Percentiles rank a stretch among this genome's conserved stretches.
Evolutionary conservation across 2,888 invertebrate genomes (phyloP).

Genomic region (Bhutanitis thaidina): DNA sequence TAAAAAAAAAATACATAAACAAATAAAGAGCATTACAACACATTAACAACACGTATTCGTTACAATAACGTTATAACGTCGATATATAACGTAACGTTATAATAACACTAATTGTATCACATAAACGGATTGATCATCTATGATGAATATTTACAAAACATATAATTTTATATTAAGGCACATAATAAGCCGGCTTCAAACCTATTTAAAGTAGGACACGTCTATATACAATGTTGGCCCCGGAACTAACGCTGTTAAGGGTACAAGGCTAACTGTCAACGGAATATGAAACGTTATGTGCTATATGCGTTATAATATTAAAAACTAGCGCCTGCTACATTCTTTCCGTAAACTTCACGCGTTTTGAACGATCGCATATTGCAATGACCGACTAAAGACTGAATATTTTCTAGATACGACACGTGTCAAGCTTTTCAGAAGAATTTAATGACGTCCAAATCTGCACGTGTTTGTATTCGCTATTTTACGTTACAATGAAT

Average conservation of each 20-base stretch:
- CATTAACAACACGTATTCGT: conserved; percentile 42
- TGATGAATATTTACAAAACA: conserved; percentile 65
- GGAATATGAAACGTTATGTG: neutral
- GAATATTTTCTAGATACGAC: no score
- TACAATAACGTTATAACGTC: no score
- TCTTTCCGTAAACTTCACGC: conserved; percentile 54
- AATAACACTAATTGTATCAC: conserved; percentile 41
- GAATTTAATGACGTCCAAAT: no score
- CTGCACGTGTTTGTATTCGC: no score
- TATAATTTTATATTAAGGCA: conserved; percentile 53
- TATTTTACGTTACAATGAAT: no score
- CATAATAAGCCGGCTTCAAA: conserved; percentile 61
- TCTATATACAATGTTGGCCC: conserved; percentile 63
- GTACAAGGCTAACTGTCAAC: neutral
- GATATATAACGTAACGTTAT: no score
- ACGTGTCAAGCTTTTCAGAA: no score
- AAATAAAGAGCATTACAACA: conserved; percentile 35
- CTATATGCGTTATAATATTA: neutral
- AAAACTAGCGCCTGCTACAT: conserved; percentile 40
- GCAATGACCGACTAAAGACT: no score
- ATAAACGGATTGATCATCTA: conserved; percentile 62
- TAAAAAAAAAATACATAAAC: conserved; percentile 34
- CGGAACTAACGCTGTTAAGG: conserved; percentile 45
- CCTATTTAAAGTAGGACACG: conserved; percentile 41
- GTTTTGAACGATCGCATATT: neutral